These are phyloP conservation scores for Phymastichus coffea DNA, from an alignment of 1,140 invertebrate species.

Conservation along the genomic window DNA sequence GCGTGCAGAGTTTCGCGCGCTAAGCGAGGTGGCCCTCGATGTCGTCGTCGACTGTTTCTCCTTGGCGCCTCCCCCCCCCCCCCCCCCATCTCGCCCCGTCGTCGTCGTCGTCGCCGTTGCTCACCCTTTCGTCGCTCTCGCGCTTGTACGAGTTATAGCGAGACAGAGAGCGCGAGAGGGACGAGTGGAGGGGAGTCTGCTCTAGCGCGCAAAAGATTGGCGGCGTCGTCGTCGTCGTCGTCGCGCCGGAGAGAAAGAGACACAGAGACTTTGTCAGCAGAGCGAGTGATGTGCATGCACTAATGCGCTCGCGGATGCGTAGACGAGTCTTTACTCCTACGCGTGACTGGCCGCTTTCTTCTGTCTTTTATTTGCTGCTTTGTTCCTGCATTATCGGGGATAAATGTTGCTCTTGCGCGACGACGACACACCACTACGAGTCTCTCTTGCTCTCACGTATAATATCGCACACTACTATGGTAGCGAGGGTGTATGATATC, in stretches of 20 bases:
- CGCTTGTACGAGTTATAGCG: constrained; percentile 16
- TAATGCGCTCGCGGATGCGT: constrained; percentile 16
- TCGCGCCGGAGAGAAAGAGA: too few species aligned
- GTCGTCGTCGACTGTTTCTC: background rate
- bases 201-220: constrained; percentile 9
- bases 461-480: too few species aligned
- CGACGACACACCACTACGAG: too few species aligned
- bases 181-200: background rate
- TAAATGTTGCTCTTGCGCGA: too few species aligned
- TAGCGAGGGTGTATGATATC: too few species aligned
- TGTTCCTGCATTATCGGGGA: too few species aligned
- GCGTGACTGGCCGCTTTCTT: background rate
- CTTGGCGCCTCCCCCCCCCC: constrained; percentile 24
- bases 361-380: too few species aligned
- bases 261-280: constrained; percentile 25
- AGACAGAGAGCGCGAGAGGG: constrained; percentile 14
- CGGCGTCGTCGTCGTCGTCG: background rate
- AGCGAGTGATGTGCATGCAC: constrained; percentile 17
- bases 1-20: background rate
- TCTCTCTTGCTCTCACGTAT: too few species aligned
- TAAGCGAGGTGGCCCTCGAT: constrained; percentile 1
- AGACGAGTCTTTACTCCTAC: constrained; percentile 20
- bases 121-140: constrained; percentile 26
- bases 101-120: constrained; percentile 14
- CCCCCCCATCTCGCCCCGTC: constrained; percentile 20